These are phyloP conservation scores for Pristionchus pacificus DNA, from an alignment of 1,140 invertebrate genomes.

Conservation along the genomic window DNA sequence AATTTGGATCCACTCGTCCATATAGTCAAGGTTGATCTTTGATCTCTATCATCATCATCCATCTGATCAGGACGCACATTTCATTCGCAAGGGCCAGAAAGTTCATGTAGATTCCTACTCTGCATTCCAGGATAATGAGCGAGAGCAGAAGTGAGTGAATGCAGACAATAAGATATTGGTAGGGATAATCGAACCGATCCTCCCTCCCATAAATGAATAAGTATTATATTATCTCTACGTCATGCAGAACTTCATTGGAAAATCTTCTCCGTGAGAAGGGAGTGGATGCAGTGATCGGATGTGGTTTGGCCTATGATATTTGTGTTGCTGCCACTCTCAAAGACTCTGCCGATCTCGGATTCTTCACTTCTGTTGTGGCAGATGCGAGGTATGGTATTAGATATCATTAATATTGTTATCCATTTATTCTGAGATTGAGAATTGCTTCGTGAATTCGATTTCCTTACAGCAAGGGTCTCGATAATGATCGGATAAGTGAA, in stretches of 20 bases:
- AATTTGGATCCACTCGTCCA: constrained; percentile 85
- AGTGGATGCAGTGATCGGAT: constrained; percentile 87
- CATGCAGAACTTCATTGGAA: constrained; percentile 73
- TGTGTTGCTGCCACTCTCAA: constrained; percentile 68
- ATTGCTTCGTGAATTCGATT: too few relatives aligned
- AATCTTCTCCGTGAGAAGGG: constrained; percentile 73
- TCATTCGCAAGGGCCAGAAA: too few relatives aligned
- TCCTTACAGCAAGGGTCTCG: too few relatives aligned
- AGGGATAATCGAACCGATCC: constrained; percentile 12
- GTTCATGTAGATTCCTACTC: constrained; percentile 97
- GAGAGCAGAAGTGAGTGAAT: constrained; percentile 35
- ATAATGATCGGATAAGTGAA: too few relatives aligned
- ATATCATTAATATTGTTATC: constrained; percentile 1
- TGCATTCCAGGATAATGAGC: constrained; percentile 92
- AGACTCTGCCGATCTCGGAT: constrained; percentile 65
- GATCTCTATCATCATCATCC: too few relatives aligned
- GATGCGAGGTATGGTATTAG: constrained; percentile 39
- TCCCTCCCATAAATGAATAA: constrained; percentile 1
- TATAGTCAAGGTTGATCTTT: constrained; percentile 68
- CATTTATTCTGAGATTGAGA: not conserved
- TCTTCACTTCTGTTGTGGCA: constrained; percentile 43
- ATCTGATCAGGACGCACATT: too few relatives aligned
- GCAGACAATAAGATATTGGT: constrained; percentile 9
- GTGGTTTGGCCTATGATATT: constrained; percentile 90
- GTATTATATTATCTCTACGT: constrained; percentile 66